Percentiles rank a stretch among this genome's conserved stretches.
phyloP scores from a whole-genome alignment of 2,888 invertebrate genomes.

The Cylindroiulus punctatus region DNA sequence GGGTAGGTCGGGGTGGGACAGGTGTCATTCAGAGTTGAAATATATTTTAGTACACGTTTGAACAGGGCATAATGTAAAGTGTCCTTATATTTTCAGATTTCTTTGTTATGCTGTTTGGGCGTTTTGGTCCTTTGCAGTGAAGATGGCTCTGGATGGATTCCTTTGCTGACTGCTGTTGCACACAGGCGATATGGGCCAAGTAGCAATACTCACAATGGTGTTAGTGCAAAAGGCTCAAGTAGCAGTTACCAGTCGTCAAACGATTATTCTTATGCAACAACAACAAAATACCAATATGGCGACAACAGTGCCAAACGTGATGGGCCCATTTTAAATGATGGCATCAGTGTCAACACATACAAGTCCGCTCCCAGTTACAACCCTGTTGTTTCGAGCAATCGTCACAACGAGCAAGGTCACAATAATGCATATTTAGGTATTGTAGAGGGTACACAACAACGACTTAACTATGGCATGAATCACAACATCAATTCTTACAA shows the following conservation, averaged over 20 bases:
- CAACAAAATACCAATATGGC: slow-evolving; percentile 5
- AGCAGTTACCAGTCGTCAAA: not conserved
- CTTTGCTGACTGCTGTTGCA: not conserved
- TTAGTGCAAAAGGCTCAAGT: not conserved
- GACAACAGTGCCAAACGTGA: not conserved
- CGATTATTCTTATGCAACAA: not conserved
- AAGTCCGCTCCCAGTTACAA: not conserved
- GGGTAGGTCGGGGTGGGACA: too few relatives aligned
- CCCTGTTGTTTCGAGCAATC: not conserved
- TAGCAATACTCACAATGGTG: not conserved
- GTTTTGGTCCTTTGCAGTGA: not conserved
- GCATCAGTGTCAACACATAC: not conserved
- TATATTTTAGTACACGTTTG: too few relatives aligned
- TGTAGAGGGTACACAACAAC: not conserved
- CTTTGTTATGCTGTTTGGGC: not conserved
- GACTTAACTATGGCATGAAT: not conserved
- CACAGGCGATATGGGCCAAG: not conserved
- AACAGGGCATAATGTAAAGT: too few relatives aligned
- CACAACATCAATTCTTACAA: not conserved
- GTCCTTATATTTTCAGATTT: not conserved
- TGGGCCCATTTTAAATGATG: not conserved
- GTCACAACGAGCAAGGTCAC: not conserved
- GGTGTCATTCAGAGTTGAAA: too few relatives aligned
- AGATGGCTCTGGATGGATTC: not conserved
- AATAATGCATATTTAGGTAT: not conserved